Percentiles rank a stretch among this genome's conserved stretches.
Conservation (phyloP, 2,797 vertebrate genomes). For the Sphenodon punctatus region DNA sequence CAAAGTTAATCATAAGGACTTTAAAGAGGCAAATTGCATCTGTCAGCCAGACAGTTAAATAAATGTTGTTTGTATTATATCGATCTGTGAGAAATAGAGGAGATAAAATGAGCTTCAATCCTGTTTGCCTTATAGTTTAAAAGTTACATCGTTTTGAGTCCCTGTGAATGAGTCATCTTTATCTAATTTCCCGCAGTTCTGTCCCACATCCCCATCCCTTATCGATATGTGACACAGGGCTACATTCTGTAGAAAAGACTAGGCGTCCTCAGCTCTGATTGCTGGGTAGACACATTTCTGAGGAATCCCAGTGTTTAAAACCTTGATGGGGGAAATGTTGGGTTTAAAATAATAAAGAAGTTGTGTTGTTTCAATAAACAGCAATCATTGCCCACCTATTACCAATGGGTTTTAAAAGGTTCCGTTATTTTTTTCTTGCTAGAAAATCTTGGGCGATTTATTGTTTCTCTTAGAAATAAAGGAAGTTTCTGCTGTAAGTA, state of each 20-base stretch:
- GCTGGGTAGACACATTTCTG: not conserved
- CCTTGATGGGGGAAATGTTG: not conserved
- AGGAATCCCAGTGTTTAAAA: not conserved
- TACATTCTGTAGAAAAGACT: not conserved
- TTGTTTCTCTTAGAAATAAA: not conserved
- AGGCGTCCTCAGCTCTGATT: not conserved
- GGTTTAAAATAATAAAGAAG: not conserved
- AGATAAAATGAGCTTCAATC: not conserved
- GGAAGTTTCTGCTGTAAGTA: not conserved
- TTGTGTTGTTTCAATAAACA: no score
- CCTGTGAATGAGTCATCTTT: not conserved
- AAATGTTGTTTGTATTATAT: constrained; percentile 24
- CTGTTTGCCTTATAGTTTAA: rapidly evolving
- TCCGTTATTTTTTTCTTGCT: no score
- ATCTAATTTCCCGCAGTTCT: not conserved
- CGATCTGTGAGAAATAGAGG: not conserved
- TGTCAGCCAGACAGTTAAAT: not conserved
- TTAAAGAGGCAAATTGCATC: no score
- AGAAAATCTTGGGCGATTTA: not conserved
- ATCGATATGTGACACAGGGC: not conserved
- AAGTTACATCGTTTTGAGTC: not conserved
- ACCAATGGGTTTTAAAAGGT: no score
- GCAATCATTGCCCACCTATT: no score
- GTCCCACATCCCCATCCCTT: not conserved
- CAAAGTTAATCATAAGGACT: no score